Conservation (phyloP, 2,113 vertebrate species). For the Corythaixoides concolor region DNA sequence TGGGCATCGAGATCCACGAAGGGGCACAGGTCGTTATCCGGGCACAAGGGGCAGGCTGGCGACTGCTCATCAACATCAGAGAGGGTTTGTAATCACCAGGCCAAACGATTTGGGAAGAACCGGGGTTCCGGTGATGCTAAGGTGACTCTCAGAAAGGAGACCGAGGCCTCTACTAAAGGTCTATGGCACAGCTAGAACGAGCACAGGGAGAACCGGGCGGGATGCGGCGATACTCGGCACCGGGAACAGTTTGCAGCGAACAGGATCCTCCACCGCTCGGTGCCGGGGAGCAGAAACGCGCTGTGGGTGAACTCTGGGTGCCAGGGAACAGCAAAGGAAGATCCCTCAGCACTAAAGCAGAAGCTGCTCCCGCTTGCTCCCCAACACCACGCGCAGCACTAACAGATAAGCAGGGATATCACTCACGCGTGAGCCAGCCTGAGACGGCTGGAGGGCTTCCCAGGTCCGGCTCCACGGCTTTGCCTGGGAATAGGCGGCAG, state of each 20-base stretch:
- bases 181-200: not conserved
- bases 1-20: rapidly evolving
- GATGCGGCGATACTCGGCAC: not conserved
- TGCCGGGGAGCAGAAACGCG: not conserved
- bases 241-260: not conserved
- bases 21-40: rapidly evolving
- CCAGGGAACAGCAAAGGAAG: not conserved
- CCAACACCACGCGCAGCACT: not conserved
- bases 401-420: not conserved
- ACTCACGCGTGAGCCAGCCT: not conserved
- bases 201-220: rapidly evolving
- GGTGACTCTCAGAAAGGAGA: not conserved
- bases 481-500: not conserved
- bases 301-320: rapidly evolving
- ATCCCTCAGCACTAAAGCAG: not conserved
- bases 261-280: not conserved
- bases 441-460: not conserved
- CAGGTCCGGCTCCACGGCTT: not conserved
- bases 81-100: too few species aligned
- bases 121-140: not conserved
- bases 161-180: not conserved
- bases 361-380: not conserved
- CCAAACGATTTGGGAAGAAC: not conserved
- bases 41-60: not conserved
- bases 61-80: not conserved